Percentiles rank a stretch among this genome's conserved stretches.
These are phyloP conservation scores for Catocala nupta DNA, from an alignment of 2,888 invertebrate species.

Conservation along the genomic window DNA sequence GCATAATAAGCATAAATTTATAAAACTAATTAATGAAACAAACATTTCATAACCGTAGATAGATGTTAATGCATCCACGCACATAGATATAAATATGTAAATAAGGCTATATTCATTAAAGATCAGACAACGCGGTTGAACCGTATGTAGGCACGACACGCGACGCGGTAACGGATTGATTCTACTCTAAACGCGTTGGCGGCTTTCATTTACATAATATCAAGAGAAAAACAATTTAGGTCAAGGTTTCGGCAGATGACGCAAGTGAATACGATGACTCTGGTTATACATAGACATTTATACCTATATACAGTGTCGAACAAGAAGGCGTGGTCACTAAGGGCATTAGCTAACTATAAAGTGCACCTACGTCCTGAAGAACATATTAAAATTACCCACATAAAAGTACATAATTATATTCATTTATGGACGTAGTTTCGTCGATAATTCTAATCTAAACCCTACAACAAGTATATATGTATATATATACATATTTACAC, in stretches of 20 bases:
- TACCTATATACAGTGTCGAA: too few relatives aligned
- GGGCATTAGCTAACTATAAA: too few relatives aligned
- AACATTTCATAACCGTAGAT: constrained; percentile 1
- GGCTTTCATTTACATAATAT: constrained; percentile 71
- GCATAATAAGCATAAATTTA: too few relatives aligned
- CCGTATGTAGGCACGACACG: constrained; percentile 19
- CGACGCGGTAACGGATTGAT: constrained; percentile 43
- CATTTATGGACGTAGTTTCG: too few relatives aligned
- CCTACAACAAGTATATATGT: too few relatives aligned
- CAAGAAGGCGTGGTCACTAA: too few relatives aligned
- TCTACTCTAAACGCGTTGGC: constrained; percentile 60
- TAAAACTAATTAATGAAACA: constrained; percentile 3
- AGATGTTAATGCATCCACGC: neutral
- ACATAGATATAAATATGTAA: neutral
- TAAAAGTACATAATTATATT: too few relatives aligned
- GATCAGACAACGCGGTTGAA: constrained; percentile 17
- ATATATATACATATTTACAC: too few relatives aligned
- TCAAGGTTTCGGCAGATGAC: constrained; percentile 69
- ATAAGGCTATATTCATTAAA: constrained; percentile 1
- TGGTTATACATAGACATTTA: constrained; percentile 1
- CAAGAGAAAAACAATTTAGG: constrained; percentile 66
- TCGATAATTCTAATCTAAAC: too few relatives aligned
- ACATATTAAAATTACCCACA: too few relatives aligned
- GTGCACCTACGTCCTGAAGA: too few relatives aligned
- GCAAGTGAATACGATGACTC: constrained; percentile 34